phyloP scores from a whole-genome alignment of 2,888 invertebrate genomes.

The Temnothorax rugatulus region DNA sequence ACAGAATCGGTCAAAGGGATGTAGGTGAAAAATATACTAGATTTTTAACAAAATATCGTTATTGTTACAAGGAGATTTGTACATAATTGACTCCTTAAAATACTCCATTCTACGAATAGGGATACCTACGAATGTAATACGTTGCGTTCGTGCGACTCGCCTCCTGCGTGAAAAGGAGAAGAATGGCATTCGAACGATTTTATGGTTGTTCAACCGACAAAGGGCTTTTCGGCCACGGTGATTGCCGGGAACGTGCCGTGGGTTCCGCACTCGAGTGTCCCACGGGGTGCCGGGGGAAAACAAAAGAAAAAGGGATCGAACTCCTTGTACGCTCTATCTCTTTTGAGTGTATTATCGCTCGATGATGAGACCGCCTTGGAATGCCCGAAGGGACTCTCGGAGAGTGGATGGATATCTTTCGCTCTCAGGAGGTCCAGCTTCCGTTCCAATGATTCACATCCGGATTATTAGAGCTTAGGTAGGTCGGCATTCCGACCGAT shows the following conservation, averaged over 20 bases:
- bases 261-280: background rate
- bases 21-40: background rate
- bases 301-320: background rate
- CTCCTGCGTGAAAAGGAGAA: conserved; percentile 27
- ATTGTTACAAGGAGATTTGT: background rate
- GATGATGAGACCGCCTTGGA: conserved; percentile 47
- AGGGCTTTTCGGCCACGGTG: conserved; percentile 24
- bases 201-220: conserved; percentile 48
- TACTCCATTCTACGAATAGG: background rate
- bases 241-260: conserved; percentile 35
- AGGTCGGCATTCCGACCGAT: conserved; percentile 6
- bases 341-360: conserved; percentile 9
- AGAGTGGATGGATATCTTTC: background rate
- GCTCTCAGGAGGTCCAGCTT: conserved; percentile 29
- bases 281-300: background rate
- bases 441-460: conserved; percentile 52
- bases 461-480: conserved; percentile 22
- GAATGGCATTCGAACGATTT: conserved; percentile 44
- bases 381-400: conserved; percentile 18
- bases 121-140: background rate
- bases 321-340: conserved; percentile 24
- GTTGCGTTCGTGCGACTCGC: conserved; percentile 14
- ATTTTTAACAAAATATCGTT: background rate
- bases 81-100: background rate
- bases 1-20: background rate